Conservation (phyloP, 2,113 vertebrate genomes). For the Cercopithecus mona region DNA sequence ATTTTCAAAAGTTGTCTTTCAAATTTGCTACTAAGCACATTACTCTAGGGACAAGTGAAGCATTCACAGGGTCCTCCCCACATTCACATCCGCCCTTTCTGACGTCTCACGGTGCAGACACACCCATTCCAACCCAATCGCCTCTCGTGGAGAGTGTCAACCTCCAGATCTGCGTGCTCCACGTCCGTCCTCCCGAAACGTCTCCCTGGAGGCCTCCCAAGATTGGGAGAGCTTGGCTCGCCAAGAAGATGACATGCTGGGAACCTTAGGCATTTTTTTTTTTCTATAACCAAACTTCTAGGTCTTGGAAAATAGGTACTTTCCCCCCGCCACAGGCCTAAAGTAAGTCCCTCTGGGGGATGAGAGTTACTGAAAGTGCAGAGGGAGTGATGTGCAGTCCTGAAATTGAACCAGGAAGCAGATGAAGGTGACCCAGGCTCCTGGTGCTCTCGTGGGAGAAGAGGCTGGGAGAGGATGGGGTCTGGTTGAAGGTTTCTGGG, state of each 20-base stretch:
- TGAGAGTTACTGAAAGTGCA: not conserved
- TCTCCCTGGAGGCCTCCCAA: not conserved
- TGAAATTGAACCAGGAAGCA: not conserved
- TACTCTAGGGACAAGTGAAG: accelerated
- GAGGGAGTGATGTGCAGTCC: not conserved
- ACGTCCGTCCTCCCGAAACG: not conserved
- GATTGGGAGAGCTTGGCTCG: not conserved
- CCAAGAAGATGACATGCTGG: not conserved
- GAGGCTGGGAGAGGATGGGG: not conserved
- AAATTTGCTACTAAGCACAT: accelerated
- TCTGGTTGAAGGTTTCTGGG: not conserved
- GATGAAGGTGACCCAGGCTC: accelerated
- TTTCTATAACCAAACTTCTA: not conserved
- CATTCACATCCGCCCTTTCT: accelerated
- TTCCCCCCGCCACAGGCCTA: not conserved
- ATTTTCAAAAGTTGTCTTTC: not conserved
- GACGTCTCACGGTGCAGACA: accelerated
- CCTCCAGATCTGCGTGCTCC: not conserved
- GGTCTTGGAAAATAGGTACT: not conserved
- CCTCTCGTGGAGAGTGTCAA: accelerated
- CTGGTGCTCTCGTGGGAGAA: accelerated
- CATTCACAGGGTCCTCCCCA: not conserved
- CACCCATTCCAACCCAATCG: accelerated
- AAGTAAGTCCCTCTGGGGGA: not conserved
- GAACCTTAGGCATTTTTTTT: not conserved